A percentile compares a stretch with the other conserved stretches of the same genome.
phyloP scores from a whole-genome alignment of 2,113 vertebrate genomes.

The Pionites leucogaster region DNA sequence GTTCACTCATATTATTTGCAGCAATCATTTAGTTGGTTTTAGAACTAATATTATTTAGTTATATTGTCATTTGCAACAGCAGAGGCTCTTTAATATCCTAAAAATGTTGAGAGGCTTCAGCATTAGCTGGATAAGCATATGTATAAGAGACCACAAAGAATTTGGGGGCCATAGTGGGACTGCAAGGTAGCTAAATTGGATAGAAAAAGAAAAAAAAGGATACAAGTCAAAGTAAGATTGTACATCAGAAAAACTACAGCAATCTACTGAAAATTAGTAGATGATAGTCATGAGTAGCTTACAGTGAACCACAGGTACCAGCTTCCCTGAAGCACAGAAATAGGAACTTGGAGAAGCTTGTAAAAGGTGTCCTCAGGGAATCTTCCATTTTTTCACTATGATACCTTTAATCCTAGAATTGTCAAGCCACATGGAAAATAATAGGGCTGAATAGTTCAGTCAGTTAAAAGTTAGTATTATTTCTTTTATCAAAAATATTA shows the following conservation, averaged over 20 bases:
- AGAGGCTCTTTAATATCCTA: constrained; percentile 27
- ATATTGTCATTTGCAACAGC: constrained; percentile 23
- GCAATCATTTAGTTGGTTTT: constrained; percentile 52
- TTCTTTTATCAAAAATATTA: constrained; percentile 70
- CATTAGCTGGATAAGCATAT: constrained; percentile 5
- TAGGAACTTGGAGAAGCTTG: constrained; percentile 62
- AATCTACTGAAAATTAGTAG: constrained; percentile 67
- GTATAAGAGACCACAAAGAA: constrained; percentile 32
- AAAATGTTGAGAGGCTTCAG: constrained; percentile 8
- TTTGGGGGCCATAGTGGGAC: constrained; percentile 13
- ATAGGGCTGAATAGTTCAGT: constrained; percentile 62
- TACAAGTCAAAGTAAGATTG: constrained; percentile 51
- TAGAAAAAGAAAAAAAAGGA: not conserved
- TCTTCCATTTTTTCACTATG: constrained; percentile 66
- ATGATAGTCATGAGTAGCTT: constrained; percentile 65
- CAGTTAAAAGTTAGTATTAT: constrained; percentile 67
- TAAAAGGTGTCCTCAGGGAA: constrained; percentile 73
- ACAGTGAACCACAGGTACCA: constrained; percentile 45
- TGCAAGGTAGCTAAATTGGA: constrained; percentile 40
- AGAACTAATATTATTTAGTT: constrained; percentile 36
- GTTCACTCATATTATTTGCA: not conserved
- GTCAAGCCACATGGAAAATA: constrained; percentile 75
- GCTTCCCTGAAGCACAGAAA: constrained; percentile 71
- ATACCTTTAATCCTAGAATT: constrained; percentile 76
- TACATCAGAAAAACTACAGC: constrained; percentile 67